Evolutionary conservation across 2,888 invertebrate genomes (phyloP).

Genomic region (Scaptomyza flava): DNA sequence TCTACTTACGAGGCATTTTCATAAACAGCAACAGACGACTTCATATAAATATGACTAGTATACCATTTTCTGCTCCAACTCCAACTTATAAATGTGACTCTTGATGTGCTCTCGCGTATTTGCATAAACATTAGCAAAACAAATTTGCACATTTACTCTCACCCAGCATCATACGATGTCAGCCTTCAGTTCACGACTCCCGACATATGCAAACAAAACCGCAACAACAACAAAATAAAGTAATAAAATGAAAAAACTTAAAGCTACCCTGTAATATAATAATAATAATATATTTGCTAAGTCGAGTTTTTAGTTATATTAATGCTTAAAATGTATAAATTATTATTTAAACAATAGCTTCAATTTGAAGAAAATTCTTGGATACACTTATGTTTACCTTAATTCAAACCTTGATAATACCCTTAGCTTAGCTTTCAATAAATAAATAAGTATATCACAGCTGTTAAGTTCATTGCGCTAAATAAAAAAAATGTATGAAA

Average conservation of each 20-base stretch:
- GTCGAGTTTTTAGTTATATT: too few relatives aligned
- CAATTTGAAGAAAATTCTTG: too few relatives aligned
- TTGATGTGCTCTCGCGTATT: constrained; percentile 71
- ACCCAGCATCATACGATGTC: constrained; percentile 16
- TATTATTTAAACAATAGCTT: background rate
- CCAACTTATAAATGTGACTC: constrained; percentile 20
- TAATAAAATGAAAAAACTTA: constrained; percentile 1
- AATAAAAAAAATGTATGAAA: constrained; percentile 64
- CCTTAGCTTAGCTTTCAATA: background rate
- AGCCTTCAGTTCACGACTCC: constrained; percentile 38
- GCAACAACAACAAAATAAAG: constrained; percentile 46
- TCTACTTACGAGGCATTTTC: constrained; percentile 70
- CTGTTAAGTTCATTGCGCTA: constrained; percentile 61
- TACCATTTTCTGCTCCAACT: constrained; percentile 10
- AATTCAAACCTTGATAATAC: constrained; percentile 6
- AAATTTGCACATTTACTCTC: constrained; percentile 76
- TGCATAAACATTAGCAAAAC: constrained; percentile 81
- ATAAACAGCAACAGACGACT: constrained; percentile 71
- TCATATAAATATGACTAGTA: constrained; percentile 51
- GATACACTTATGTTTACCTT: background rate
- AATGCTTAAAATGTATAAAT: too few relatives aligned
- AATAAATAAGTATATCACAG: constrained; percentile 17
- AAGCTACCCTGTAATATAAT: constrained; percentile 35
- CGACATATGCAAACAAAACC: constrained; percentile 75
- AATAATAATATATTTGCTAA: background rate